A percentile compares a stretch with the other conserved stretches of the same genome.
These are phyloP conservation scores for Ctenosaura bakeri DNA, from an alignment of 2,797 vertebrate species.

Conservation along the genomic window DNA sequence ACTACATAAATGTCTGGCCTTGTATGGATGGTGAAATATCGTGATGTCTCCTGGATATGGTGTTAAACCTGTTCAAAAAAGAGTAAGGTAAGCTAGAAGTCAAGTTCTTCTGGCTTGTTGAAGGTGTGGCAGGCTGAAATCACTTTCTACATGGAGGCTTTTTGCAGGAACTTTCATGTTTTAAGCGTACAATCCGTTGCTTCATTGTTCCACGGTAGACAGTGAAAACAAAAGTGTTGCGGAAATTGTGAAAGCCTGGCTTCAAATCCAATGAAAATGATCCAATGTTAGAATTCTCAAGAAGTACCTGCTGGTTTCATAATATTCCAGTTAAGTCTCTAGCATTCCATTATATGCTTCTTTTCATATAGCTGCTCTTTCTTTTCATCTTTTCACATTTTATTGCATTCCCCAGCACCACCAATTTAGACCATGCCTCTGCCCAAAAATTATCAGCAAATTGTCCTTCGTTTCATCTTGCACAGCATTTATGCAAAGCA, in stretches of 20 bases:
- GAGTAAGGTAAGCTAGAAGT: too few relatives aligned
- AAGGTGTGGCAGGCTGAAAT: neutral
- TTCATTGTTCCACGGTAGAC: too few relatives aligned
- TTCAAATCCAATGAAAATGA: too few relatives aligned
- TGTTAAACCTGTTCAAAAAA: too few relatives aligned
- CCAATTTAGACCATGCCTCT: neutral
- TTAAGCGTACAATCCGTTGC: neutral
- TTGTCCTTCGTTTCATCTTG: neutral
- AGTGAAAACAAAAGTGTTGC: too few relatives aligned
- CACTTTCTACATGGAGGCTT: too few relatives aligned
- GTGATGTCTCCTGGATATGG: too few relatives aligned
- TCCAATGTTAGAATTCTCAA: neutral
- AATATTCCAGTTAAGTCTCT: neutral
- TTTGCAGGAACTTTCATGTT: neutral
- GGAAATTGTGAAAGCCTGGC: too few relatives aligned
- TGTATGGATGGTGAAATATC: too few relatives aligned
- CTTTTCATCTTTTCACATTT: neutral
- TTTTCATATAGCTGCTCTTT: neutral
- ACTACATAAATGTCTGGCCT: too few relatives aligned
- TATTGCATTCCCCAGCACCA: neutral
- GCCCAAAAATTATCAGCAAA: neutral
- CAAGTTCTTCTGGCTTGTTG: neutral
- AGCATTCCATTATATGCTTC: neutral
- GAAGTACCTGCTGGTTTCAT: neutral
- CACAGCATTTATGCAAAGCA: neutral